phyloP scores from a whole-genome alignment of 1,140 invertebrate genomes.

The Micrasema minimum region DNA sequence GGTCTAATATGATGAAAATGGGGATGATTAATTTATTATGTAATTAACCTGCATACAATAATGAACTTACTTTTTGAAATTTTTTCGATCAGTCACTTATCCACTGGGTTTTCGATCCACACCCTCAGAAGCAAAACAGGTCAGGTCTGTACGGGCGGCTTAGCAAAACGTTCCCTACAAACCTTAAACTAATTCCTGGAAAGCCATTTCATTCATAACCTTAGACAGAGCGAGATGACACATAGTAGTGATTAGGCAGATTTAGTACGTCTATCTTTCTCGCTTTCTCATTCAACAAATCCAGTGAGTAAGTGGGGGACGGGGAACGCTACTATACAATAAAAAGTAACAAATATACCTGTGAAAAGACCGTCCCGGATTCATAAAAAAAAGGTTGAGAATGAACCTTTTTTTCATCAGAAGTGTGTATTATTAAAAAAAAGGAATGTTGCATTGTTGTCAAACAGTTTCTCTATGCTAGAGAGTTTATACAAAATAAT shows the following conservation, averaged over 20 bases:
- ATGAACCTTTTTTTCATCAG: conserved; percentile 35
- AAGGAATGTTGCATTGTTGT: background rate
- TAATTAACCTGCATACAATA: no score
- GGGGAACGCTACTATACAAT: no score
- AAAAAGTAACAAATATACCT: background rate
- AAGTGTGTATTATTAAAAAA: conserved; percentile 36
- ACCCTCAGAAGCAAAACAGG: conserved; percentile 16
- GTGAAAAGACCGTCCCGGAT: background rate
- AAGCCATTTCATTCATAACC: conserved; percentile 52
- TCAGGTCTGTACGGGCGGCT: conserved; percentile 24
- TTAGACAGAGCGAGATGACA: conserved; percentile 22
- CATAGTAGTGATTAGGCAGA: background rate
- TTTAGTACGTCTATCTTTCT: no score
- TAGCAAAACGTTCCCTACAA: conserved; percentile 29
- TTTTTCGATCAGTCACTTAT: background rate
- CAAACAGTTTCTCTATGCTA: no score
- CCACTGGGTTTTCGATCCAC: background rate
- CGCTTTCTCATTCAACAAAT: no score
- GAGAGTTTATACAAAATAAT: no score
- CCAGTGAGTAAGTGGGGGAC: no score
- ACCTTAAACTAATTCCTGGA: conserved; percentile 40
- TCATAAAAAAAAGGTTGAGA: conserved; percentile 33
- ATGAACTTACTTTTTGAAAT: no score
- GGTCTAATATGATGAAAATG: no score
- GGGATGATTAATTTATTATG: no score